Conservation (phyloP, 2,888 invertebrate species). For the Crossocerus cetratus region DNA sequence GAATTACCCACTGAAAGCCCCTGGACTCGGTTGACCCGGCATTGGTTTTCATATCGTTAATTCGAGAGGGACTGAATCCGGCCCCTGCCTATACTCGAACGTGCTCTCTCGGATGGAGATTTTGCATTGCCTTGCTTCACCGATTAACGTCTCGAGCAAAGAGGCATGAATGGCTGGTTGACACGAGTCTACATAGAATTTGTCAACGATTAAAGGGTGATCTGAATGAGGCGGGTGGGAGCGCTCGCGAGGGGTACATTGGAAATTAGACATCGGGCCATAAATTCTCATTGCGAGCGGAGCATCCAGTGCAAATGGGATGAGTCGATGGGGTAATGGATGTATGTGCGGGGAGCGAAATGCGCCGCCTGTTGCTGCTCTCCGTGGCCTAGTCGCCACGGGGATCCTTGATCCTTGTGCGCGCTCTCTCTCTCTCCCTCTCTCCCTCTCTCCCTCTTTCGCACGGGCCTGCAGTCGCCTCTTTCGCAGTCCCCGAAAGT, state of each 20-base stretch:
- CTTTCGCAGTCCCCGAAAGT: slow-evolving; percentile 46
- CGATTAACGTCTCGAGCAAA: too few species aligned
- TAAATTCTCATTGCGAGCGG: slow-evolving; percentile 69
- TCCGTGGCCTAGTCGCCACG: slow-evolving; percentile 63
- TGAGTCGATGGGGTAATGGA: slow-evolving; percentile 66
- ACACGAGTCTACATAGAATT: too few species aligned
- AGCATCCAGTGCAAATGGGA: slow-evolving; percentile 64
- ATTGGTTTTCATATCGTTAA: too few species aligned
- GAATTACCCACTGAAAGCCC: too few species aligned
- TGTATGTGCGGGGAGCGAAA: slow-evolving; percentile 64
- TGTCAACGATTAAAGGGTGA: background rate
- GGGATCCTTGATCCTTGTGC: slow-evolving; percentile 73
- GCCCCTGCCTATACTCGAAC: too few species aligned
- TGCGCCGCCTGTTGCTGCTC: slow-evolving; percentile 74
- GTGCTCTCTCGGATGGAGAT: too few species aligned
- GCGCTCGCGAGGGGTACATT: slow-evolving; percentile 24
- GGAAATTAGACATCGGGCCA: slow-evolving; percentile 67
- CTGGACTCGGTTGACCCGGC: too few species aligned
- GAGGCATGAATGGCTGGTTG: too few species aligned
- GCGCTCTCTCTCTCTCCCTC: background rate
- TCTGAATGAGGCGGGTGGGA: slow-evolving; percentile 2
- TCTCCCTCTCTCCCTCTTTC: too few species aligned
- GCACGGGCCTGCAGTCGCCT: slow-evolving; percentile 53
- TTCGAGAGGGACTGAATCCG: too few species aligned
- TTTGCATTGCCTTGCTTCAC: too few species aligned